Percentiles rank a stretch among this genome's conserved stretches.
Evolutionary conservation across 2,888 invertebrate genomes (phyloP).

Genomic region (Dilophus febrilis): DNA sequence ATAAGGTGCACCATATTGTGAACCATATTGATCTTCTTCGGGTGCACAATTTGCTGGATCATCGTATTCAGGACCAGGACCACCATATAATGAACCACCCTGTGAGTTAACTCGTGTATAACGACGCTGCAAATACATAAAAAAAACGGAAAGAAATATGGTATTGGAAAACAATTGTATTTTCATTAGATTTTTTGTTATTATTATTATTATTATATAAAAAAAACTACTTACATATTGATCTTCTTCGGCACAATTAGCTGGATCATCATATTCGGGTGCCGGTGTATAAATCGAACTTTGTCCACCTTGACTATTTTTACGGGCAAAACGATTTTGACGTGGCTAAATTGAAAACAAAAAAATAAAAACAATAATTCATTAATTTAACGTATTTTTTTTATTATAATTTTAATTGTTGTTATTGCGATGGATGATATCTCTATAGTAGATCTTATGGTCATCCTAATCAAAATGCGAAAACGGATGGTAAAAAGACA

Average conservation of each 20-base stretch:
- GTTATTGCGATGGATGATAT: too few species aligned
- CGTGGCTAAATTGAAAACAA: constrained; percentile 35
- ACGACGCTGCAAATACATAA: constrained; percentile 33
- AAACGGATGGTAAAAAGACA: constrained; percentile 1
- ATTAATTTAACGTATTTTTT: too few species aligned
- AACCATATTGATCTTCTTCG: constrained; percentile 82
- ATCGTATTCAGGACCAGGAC: constrained; percentile 71
- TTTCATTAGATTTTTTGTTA: background rate
- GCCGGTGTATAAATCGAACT: constrained; percentile 68
- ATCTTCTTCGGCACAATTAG: constrained; percentile 81
- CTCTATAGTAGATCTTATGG: too few species aligned
- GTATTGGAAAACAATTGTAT: background rate
- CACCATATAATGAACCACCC: constrained; percentile 41
- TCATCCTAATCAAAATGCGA: background rate
- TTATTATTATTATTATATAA: background rate
- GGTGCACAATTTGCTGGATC: constrained; percentile 85
- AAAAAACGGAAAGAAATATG: constrained; percentile 1
- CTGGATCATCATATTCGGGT: constrained; percentile 86
- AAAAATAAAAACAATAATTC: constrained; percentile 1
- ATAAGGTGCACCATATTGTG: constrained; percentile 54
- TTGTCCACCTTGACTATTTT: constrained; percentile 63
- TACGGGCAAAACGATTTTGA: constrained; percentile 50
- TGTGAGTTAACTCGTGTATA: constrained; percentile 52
- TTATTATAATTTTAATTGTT: too few species aligned
- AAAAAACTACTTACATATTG: constrained; percentile 48